Evolutionary conservation across 2,113 vertebrate genomes (phyloP), one percentile per base, ranked within the genome.

Genomic region (Cyphomyrus discorhynchus): DNA sequence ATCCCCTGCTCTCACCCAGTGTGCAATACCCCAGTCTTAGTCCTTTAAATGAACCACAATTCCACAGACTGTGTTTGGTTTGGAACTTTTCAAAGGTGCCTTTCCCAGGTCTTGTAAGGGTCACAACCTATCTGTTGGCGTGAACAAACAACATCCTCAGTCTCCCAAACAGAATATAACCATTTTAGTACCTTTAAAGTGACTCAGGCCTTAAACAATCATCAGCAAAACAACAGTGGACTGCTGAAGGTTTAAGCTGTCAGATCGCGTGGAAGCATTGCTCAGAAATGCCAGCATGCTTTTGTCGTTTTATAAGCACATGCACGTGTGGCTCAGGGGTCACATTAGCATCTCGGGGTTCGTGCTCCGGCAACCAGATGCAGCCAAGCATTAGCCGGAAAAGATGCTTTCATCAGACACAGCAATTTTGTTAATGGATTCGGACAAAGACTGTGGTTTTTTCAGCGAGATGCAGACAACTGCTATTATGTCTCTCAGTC

Each of bases 401-500:
- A 93, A 80, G 92, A 90, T 90, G 92, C 93, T 94, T 95, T 94
- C 92, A 93, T 95, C 93, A 95, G 93, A 94, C 92, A 91, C 93
- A 90, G 92, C 93, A 95, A 95, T 95, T 95, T 95, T 91, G 92
- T 94, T 95, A 95, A 95, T 95, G 95, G 94, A 94, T 93, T 94
- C 90, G 93, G 94, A 95, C 94, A 94, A 94, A 95, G 94, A 94
- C 93, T 94, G 91, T 92, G 94, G 93, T 86, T 93, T 56, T 80
- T 94, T 94, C 95, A 95, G 94, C 94, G 95, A 95, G 94, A 95
- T 95, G 93, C 93, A 94, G 94, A 95, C 94, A 94, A 94, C 94
- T 95, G 85, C 85, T 87, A 87, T 87, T 87, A 87, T 21, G 50
- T 87, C 85, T 87, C 50, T 24, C 31, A 87, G 85, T 47, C 85